Base-by-base conservation (phyloP, 2,888 invertebrate species). In the Brachyptera putata region DNA sequence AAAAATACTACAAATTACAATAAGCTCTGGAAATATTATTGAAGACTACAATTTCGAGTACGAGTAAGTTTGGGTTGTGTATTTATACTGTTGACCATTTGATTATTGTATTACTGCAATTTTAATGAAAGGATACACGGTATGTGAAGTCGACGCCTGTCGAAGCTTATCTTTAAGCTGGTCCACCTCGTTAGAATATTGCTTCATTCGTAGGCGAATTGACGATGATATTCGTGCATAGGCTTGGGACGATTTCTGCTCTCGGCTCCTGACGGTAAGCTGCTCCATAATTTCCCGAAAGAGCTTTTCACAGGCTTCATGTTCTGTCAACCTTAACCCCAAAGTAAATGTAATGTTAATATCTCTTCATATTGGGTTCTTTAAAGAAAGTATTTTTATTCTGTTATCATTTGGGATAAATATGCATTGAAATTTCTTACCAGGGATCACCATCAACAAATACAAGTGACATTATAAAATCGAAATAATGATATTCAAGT, bases 241-340 rank as follows among this genome's bases (percentile, higher is more conserved):
- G 55, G 78, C 76, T 49, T 80, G 76, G 0, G 82, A 82, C 1
- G 75, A 73, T 68, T 76, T 77, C 26, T 76, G 71, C 64, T 80
- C 76, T 63, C 76, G 75, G 65, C 82, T 80, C 55, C 86, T 75
- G 57, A 77, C 70, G 1, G 80, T 79, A 7, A 87, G 69, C 68
- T 83, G 80, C 61, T 81, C 81, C 74, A 84, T 81, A 50, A 86
- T 82, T 66, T 84, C 81, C 48, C 83, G 76, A 67, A 79, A 80
- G 21, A 86, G 70, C 62, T 81, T 81, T 67, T 85, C 83, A 67
- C 86, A 86, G 1, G 83, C 80, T 67, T 85, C 85, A 71, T 82
- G 80, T 69, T 86, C 86, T 0, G 77, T 71, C 13, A 84, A 73
- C 86, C 86, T 86, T 63, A 49, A 30, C 25, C 25, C 18, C 18